These are phyloP conservation scores for Micromesistius poutassou DNA, from an alignment of 2,797 vertebrate species.

Conservation along the genomic window DNA sequence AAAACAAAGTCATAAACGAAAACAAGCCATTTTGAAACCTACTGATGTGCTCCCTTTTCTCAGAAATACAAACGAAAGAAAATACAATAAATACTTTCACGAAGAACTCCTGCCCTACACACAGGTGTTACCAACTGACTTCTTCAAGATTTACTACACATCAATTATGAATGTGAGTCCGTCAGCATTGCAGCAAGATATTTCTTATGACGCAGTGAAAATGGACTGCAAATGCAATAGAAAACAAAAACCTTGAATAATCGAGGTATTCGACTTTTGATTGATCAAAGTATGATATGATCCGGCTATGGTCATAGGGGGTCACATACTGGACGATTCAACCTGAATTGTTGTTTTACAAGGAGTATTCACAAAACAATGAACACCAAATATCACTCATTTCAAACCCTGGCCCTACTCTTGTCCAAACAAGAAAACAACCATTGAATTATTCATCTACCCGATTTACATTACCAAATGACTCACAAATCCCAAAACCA, in stretches of 20 bases:
- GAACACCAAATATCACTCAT: background rate
- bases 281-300: background rate
- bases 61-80: background rate
- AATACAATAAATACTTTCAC: too few relatives aligned
- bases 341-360: background rate
- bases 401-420: background rate
- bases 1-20: background rate
- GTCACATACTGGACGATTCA: background rate
- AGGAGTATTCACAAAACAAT: background rate
- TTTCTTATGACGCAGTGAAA: conserved; percentile 13
- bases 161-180: conserved; percentile 22
- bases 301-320: background rate
- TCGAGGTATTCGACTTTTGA: background rate
- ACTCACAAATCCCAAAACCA: background rate
- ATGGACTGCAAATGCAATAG: background rate
- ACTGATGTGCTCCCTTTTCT: background rate
- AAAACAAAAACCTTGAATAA: background rate
- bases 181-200: background rate
- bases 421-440: background rate
- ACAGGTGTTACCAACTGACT: conserved; percentile 2
- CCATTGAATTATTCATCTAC: background rate
- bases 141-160: conserved; percentile 10
- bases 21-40: background rate
- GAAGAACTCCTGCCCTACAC: background rate
- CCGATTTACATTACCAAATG: background rate